Evolutionary conservation across 2,888 invertebrate genomes (phyloP), one percentile per base, ranked within the genome.

Genomic region (Ptychoptera contaminata): DNA sequence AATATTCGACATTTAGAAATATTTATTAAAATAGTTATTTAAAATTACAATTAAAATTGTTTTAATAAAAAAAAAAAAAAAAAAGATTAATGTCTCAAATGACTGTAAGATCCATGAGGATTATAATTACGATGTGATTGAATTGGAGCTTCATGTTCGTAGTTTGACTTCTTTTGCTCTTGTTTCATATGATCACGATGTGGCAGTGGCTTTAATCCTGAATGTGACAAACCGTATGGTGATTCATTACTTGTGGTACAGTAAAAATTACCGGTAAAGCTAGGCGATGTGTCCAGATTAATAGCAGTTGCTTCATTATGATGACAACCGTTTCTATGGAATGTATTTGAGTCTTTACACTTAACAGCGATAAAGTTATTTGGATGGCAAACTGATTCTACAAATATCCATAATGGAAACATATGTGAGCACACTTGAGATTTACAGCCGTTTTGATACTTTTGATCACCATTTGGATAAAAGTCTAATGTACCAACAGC

Each of bases 381-480:
- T 32, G 43, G 43, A 37, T 43, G 16, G 16, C 43, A 43, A n/a
- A 43, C 37, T 7, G 37, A 29, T 37, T 43, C 43, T 2, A 14
- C n/a, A 37, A 43, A 43, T 16, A 43, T 11, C 32, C 32, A 37
- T 16, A 43, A 15, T 16, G 43, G 43, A n/a, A 37, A 15, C 2
- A 43, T n/a, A 11, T 43, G 43, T n/a, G 43, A 37, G 14, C 43
- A 43, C 12, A 31, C 37, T 8, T 37, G 31, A 10, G 43, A 37
- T 37, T 43, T 37, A 16, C 43, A 43, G 16, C 43, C 43, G 2
- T 37, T 23, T 30, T 43, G 43, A 37, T 16, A 31, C 11, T 31
- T 16, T 7, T 16, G 15, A 5, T 37, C 37, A 12, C 43, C 43
- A 43, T 43, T 43, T 16, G 43, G 43, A 43, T 37, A 43, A 32